Conservation (phyloP, 2,797 vertebrate species). For the Podargus strigoides region DNA sequence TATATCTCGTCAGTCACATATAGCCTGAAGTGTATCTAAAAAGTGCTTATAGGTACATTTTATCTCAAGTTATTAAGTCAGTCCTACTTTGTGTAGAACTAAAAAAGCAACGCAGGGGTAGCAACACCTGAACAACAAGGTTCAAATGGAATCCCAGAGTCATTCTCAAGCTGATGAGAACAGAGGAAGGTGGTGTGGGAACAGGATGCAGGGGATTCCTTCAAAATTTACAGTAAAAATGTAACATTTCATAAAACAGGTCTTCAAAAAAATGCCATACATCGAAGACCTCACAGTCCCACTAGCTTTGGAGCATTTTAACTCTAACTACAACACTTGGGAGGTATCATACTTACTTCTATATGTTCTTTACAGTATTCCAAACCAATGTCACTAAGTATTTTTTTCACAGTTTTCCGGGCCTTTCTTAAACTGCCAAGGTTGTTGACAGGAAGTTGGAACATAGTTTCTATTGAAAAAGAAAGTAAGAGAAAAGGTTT, state of each 20-base stretch:
- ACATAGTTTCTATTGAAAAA: slow-evolving; percentile 91
- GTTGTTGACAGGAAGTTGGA: slow-evolving; percentile 99
- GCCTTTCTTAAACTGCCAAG: slow-evolving; percentile 98
- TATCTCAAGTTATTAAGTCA: not conserved
- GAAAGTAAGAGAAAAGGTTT: slow-evolving; percentile 64
- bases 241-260: not conserved
- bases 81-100: not conserved
- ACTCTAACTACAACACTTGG: not conserved
- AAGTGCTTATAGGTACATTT: not conserved
- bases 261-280: not conserved
- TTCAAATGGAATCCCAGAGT: not conserved
- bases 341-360: slow-evolving; percentile 82
- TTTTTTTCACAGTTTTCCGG: slow-evolving; percentile 98
- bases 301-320: not conserved
- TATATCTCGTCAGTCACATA: not conserved
- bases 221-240: not conserved
- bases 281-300: not conserved
- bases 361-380: slow-evolving; percentile 98
- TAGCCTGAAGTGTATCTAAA: not conserved
- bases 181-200: not conserved
- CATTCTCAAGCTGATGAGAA: not conserved
- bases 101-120: not conserved
- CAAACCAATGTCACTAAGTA: slow-evolving; percentile 97
- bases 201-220: not conserved
- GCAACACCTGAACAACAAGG: not conserved